phyloP scores from a whole-genome alignment of 2,797 vertebrate genomes.

The Tamandua tetradactyla region DNA sequence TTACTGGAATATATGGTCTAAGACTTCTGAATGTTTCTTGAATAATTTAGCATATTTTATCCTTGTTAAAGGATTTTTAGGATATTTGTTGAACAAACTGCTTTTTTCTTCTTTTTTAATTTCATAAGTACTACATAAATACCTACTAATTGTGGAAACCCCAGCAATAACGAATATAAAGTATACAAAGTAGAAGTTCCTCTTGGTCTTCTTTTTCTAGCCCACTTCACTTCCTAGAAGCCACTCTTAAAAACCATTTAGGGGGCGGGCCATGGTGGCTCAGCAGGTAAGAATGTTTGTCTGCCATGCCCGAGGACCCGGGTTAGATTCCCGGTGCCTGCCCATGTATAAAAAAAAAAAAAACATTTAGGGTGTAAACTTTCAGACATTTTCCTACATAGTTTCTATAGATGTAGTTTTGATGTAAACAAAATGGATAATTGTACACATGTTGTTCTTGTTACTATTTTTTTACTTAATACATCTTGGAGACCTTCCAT shows the following conservation, averaged over 20 bases:
- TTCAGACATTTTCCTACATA: not conserved
- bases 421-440: conserved; percentile 16
- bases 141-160: not conserved
- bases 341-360: too few species aligned
- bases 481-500: not conserved
- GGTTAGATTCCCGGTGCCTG: too few species aligned
- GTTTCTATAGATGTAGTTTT: conserved; percentile 11
- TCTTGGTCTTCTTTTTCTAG: not conserved
- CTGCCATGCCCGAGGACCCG: too few species aligned
- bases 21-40: not conserved
- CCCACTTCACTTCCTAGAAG: not conserved
- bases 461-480: not conserved
- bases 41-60: not conserved
- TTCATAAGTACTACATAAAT: conserved; percentile 26
- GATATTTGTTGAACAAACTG: not conserved
- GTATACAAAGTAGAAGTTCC: not conserved
- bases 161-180: not conserved
- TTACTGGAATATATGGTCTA: conserved; percentile 7
- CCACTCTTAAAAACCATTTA: not conserved
- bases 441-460: not conserved
- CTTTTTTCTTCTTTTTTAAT: not conserved
- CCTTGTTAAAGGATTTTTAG: conserved; percentile 10
- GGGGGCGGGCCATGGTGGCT: too few species aligned
- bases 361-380: not conserved
- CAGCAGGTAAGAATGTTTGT: too few species aligned